phyloP scores from a whole-genome alignment of 2,888 invertebrate species.

The Arrhopalites spinosus region DNA sequence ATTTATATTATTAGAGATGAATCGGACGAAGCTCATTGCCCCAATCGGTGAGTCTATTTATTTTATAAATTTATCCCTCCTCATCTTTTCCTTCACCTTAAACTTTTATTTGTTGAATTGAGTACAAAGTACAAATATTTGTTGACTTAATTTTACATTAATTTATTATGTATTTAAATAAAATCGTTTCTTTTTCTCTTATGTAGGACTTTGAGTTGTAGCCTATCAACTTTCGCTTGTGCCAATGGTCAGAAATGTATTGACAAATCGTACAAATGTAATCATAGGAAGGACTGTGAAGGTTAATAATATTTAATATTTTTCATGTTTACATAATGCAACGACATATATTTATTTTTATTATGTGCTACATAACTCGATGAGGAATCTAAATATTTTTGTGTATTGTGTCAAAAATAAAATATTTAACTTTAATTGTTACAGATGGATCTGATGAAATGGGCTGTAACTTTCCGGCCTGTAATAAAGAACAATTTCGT shows the following conservation, averaged over 20 bases:
- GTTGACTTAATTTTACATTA: not conserved
- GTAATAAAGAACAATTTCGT: conserved; percentile 87
- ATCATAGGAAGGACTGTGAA: conserved; percentile 87
- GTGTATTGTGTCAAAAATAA: not conserved
- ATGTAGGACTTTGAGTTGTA: conserved; percentile 36
- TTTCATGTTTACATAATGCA: not conserved
- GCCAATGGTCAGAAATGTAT: conserved; percentile 79
- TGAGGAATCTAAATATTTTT: not conserved
- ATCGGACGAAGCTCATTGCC: conserved; percentile 78
- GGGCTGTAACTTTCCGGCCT: conserved; percentile 81
- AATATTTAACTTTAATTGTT: conserved; percentile 59
- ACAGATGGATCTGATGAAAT: conserved; percentile 77
- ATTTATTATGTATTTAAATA: not conserved
- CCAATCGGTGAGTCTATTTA: too few relatives aligned
- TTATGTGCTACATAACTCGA: not conserved
- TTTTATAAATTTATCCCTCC: too few relatives aligned
- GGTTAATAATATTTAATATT: not conserved
- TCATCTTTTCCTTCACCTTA: too few relatives aligned
- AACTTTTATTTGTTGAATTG: too few relatives aligned
- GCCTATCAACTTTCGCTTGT: conserved; percentile 69
- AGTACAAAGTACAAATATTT: not conserved
- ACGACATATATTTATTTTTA: too few relatives aligned
- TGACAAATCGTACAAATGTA: conserved; percentile 75
- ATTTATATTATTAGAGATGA: conserved; percentile 62
- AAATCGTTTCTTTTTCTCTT: too few relatives aligned